phyloP scores from a whole-genome alignment of 2,113 vertebrate species.

The Rhegmatorhina hoffmannsi region DNA sequence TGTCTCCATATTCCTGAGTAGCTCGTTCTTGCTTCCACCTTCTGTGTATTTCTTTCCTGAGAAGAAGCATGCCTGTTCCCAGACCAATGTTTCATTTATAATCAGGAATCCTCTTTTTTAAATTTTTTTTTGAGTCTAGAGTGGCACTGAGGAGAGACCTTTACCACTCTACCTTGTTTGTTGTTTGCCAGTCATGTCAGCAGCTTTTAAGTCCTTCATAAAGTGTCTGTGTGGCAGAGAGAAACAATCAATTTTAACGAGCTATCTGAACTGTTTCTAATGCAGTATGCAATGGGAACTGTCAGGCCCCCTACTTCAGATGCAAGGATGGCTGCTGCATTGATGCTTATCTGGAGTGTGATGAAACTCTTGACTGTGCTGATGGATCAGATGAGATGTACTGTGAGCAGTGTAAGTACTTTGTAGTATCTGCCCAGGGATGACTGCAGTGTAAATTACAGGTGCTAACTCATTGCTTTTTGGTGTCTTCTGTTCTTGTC shows the following conservation, averaged over 20 bases:
- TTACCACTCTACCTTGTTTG: background rate
- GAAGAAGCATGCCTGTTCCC: background rate
- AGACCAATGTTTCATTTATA: background rate
- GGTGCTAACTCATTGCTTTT: background rate
- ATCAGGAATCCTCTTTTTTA: background rate
- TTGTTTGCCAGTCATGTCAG: background rate
- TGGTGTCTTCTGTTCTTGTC: background rate
- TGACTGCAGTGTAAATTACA: background rate
- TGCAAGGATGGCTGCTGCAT: conserved; percentile 90
- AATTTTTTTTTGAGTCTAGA: background rate
- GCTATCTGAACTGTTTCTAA: conserved; percentile 39
- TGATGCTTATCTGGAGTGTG: conserved; percentile 86
- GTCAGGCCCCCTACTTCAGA: conserved; percentile 77
- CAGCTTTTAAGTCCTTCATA: background rate
- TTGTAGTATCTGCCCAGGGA: background rate
- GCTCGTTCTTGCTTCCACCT: background rate
- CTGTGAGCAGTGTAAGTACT: conserved; percentile 81
- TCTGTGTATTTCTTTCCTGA: background rate
- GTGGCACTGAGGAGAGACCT: background rate
- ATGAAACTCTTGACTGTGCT: conserved; percentile 78
- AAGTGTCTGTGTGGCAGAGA: background rate
- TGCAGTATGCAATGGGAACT: conserved; percentile 78
- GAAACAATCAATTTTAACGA: conserved; percentile 2
- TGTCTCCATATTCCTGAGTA: background rate
- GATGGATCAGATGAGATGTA: conserved; percentile 86